Evolutionary conservation across 2,797 vertebrate species (phyloP), one percentile per base, ranked within the genome.

Genomic region (Eulemur rubriventer): DNA sequence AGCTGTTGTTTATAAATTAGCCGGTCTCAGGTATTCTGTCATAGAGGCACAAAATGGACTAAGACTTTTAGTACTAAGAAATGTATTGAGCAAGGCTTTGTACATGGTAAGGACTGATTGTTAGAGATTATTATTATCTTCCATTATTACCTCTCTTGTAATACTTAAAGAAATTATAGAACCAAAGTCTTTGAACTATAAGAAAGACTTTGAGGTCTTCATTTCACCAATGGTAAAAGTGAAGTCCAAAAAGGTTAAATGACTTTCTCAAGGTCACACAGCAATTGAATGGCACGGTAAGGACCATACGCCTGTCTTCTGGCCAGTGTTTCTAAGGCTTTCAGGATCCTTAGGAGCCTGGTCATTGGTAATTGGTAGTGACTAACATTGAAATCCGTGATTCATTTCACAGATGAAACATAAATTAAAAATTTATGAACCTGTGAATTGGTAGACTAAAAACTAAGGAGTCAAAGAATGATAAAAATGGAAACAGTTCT

Each of bases 401-500:
- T 78, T 87, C 30, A 52, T 67, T 87, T 85, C 75, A 89, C 6
- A 38, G 38, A 91, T 17, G 3, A 63, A 69, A 86, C 79, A n/a
- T 22, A 70, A 80, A 38, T 28, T 82, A 59, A 85, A 90, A 57
- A 57, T 41, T 14, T 48, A 82, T 28, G 10, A 78, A 26, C 5
- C 24, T 20, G 76, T 91, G 8, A 57, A 57, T n/a, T 67, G 38
- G 30, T 82, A 80, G 43, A 57, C 3, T 76, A 55, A 96, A 91
- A 78, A 35, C 24, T 24, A 46, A 70, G 22, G 30, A 78, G 6
- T 94, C 50, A 69, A 69, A 73, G 52, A 88, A 93, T 33, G 30
- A 41, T 69, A 57, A 33, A 96, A 76, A 61, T 48, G 9, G 26
- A 97, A 89, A 67, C 18, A 30, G 72, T 48, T 95, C 41, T 35